A percentile compares a stretch with the other conserved stretches of the same genome.
Conservation (phyloP, 2,113 vertebrate species). For the Atrichornis clamosus region DNA sequence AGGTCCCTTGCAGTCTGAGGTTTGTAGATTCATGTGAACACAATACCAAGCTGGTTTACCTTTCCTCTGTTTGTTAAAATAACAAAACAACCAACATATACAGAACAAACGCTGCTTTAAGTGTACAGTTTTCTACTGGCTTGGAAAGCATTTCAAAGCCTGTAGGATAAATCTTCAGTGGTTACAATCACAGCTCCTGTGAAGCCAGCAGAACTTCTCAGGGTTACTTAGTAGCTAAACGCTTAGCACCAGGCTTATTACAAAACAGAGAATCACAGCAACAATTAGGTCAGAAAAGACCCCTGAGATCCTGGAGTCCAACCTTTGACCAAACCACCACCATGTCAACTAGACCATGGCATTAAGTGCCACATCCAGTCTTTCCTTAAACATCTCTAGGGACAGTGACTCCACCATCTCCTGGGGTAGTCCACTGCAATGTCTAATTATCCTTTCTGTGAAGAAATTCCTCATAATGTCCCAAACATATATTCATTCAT, state of each 20-base stretch:
- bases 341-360: neutral
- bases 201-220: neutral
- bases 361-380: neutral
- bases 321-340: neutral
- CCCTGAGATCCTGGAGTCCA: accelerated
- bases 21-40: neutral
- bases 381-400: neutral
- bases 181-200: neutral
- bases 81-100: neutral
- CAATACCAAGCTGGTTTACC: neutral
- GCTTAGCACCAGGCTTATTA: neutral
- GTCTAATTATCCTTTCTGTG: neutral
- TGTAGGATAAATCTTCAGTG: neutral
- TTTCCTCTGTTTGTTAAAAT: neutral
- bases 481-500: no score
- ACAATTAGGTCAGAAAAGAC: neutral
- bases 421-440: neutral
- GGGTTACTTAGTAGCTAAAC: neutral
- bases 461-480: neutral
- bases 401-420: neutral
- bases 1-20: neutral
- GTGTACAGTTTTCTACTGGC: neutral
- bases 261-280: neutral
- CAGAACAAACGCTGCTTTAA: neutral
- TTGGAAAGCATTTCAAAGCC: neutral